phyloP scores from a whole-genome alignment of 2,888 invertebrate species.

The Ormyrus thymus region DNA sequence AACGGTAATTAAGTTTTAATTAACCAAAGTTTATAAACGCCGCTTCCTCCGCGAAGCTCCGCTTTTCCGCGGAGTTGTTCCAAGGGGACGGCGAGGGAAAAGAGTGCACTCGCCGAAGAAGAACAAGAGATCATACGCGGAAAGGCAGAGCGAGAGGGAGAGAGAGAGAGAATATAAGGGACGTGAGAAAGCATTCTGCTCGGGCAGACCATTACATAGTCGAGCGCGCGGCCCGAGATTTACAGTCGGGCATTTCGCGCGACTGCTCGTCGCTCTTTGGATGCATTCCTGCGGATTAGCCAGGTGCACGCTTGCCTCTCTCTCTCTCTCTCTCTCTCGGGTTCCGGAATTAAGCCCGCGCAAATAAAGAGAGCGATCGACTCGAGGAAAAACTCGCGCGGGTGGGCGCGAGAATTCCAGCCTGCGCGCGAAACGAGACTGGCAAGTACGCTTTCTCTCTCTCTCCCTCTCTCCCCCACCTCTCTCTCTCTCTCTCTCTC shows the following conservation, averaged over 20 bases:
- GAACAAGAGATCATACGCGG: not conserved
- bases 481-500: conserved; percentile 22
- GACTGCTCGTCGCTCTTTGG: not conserved
- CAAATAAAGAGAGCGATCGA: conserved; percentile 56
- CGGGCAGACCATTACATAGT: conserved; percentile 36
- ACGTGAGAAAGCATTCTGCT: conserved; percentile 30
- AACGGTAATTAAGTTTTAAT: not conserved
- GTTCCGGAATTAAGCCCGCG: conserved; percentile 46
- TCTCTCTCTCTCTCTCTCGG: too few species aligned
- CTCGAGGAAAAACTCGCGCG: conserved; percentile 44
- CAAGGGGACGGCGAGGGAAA: not conserved
- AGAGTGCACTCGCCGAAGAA: not conserved
- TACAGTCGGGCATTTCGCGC: conserved; percentile 35
- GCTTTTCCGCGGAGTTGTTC: not conserved
- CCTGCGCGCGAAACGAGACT: conserved; percentile 61
- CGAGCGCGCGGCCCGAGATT: conserved; percentile 37
- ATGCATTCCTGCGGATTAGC: conserved; percentile 46
- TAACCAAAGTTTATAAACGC: too few species aligned
- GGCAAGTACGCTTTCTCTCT: conserved; percentile 56
- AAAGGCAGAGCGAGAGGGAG: not conserved
- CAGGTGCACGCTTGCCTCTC: conserved; percentile 27
- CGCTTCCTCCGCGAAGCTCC: too few species aligned
- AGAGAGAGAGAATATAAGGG: not conserved
- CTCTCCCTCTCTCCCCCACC: conserved; percentile 34
- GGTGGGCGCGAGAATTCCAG: conserved; percentile 38